phyloP scores from a whole-genome alignment of 2,113 vertebrate species.

The Hypomesus transpacificus region DNA sequence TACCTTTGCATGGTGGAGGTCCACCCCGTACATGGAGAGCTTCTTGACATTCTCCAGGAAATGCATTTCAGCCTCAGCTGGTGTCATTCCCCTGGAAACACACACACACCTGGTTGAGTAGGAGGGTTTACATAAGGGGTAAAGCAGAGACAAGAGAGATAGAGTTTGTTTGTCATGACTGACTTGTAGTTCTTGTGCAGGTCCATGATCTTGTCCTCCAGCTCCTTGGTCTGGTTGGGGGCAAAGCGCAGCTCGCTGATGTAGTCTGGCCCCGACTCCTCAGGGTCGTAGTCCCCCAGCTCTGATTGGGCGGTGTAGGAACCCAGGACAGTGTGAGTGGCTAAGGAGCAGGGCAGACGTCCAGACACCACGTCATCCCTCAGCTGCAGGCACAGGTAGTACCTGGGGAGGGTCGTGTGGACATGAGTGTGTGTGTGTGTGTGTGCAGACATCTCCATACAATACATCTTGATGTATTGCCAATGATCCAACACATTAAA shows the following conservation, averaged over 20 bases:
- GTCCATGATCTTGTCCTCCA: slow-evolving; percentile 93
- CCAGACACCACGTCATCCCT: slow-evolving; percentile 89
- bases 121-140: background rate
- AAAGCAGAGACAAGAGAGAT: background rate
- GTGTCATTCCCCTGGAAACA: slow-evolving; percentile 87
- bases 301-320: slow-evolving; percentile 95
- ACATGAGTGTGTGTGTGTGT: background rate
- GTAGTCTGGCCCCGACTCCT: slow-evolving; percentile 84
- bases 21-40: slow-evolving; percentile 97
- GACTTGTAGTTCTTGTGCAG: slow-evolving; percentile 93
- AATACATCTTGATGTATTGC: too few relatives aligned
- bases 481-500: too few relatives aligned
- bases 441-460: background rate
- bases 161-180: slow-evolving; percentile 8
- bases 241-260: slow-evolving; percentile 87
- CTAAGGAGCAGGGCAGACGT: slow-evolving; percentile 90
- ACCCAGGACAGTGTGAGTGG: slow-evolving; percentile 87
- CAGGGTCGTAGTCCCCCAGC: slow-evolving; percentile 88
- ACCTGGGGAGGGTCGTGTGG: slow-evolving; percentile 69
- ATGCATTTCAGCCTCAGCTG: slow-evolving; percentile 94
- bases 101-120: slow-evolving; percentile 14
- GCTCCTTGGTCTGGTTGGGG: slow-evolving; percentile 90
- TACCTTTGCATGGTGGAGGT: slow-evolving; percentile 97
- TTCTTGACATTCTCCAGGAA: slow-evolving; percentile 98
- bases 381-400: slow-evolving; percentile 95